Conservation (phyloP, 1,140 invertebrate genomes). For the Achatina immaculata region DNA sequence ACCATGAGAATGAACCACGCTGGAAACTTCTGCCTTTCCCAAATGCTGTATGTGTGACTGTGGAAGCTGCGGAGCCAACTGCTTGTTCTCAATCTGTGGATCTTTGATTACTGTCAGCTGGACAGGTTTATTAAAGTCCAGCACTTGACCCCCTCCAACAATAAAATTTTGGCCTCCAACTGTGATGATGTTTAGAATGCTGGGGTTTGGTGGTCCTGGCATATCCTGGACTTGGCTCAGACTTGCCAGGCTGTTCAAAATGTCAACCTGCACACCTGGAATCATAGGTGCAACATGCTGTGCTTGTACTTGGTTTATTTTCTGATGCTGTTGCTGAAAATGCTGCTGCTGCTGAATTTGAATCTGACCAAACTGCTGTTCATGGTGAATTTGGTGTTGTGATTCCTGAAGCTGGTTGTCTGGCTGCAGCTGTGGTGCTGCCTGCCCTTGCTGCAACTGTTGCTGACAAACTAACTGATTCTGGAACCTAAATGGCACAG, state of each 20-base stretch:
- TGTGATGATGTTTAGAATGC: not conserved
- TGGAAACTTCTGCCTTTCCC: not conserved
- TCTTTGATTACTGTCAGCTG: conserved; percentile 25
- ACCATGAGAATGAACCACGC: not conserved
- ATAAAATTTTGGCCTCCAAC: not conserved
- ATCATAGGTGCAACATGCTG: not conserved
- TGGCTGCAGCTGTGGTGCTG: conserved; percentile 40
- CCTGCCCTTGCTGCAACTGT: conserved; percentile 21
- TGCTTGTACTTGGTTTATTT: conserved; percentile 3
- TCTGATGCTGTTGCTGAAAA: conserved; percentile 9
- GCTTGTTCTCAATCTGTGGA: not conserved
- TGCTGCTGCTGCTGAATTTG: conserved; percentile 33
- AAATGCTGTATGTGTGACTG: conserved; percentile 28
- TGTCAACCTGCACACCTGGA: not conserved
- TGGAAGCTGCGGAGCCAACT: not conserved
- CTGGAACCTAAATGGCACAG: conserved; percentile 15
- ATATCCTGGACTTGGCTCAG: not conserved
- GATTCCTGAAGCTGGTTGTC: conserved; percentile 15
- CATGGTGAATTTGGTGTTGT: conserved; percentile 7
- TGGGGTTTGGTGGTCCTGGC: not conserved
- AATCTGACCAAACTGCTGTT: conserved; percentile 41
- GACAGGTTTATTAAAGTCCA: conserved; percentile 10
- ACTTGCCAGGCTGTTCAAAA: conserved; percentile 6
- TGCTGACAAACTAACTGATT: conserved; percentile 38
- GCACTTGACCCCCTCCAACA: not conserved